Percentiles rank a stretch among this genome's conserved stretches.
phyloP scores from a whole-genome alignment of 2,888 invertebrate genomes.

The Protophormia terraenovae region DNA sequence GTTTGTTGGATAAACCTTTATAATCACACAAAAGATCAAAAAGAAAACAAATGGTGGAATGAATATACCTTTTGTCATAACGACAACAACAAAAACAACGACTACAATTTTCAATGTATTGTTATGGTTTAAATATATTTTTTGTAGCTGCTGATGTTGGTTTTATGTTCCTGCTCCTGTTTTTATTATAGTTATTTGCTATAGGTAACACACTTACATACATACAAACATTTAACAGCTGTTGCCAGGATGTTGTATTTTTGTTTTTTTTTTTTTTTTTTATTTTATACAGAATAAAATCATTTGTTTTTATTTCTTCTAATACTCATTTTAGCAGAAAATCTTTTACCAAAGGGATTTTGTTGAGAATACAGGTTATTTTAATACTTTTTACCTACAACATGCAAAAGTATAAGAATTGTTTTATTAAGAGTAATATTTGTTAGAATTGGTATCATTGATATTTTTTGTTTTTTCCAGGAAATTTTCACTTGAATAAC shows the following conservation, averaged over 20 bases:
- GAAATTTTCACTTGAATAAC: neutral
- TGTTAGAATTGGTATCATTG: constrained; percentile 16
- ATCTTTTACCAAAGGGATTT: constrained; percentile 29
- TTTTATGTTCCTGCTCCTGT: constrained; percentile 34
- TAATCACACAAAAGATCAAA: no score
- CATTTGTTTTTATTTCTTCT: constrained; percentile 29
- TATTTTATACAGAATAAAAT: no score
- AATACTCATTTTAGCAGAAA: neutral
- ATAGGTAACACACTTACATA: neutral
- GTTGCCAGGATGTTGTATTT: constrained; percentile 45
- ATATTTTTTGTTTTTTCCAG: neutral
- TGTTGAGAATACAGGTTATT: neutral
- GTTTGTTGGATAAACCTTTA: no score
- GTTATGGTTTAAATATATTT: neutral
- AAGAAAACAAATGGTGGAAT: neutral
- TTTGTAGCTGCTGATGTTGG: neutral
- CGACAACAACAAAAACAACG: no score
- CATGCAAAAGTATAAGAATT: no score
- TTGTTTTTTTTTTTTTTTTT: neutral
- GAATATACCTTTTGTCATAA: neutral
- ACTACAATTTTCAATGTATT: no score
- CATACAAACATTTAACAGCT: constrained; percentile 30
- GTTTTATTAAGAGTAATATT: neutral
- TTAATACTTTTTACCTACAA: constrained; percentile 35
- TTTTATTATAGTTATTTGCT: constrained; percentile 13